phyloP scores from a whole-genome alignment of 2,888 invertebrate species.

The Lagria hirta region DNA sequence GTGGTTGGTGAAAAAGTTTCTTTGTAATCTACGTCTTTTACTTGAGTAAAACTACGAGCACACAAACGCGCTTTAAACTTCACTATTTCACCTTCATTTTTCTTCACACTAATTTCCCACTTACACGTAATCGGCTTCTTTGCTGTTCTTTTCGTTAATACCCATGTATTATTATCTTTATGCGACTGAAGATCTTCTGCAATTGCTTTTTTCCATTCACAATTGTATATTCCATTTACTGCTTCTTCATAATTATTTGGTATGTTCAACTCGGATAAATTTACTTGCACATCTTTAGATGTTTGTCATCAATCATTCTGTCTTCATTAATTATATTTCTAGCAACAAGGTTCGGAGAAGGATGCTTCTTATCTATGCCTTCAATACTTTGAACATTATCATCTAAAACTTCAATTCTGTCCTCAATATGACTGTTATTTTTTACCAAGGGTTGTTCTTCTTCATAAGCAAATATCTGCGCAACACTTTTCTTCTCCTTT shows the following conservation, averaged over 20 bases:
- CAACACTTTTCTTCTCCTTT: not conserved
- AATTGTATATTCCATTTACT: not conserved
- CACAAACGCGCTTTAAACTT: constrained; percentile 1
- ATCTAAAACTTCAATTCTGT: not conserved
- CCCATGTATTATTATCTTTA: too few relatives aligned
- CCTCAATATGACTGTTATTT: not conserved
- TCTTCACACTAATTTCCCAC: not conserved
- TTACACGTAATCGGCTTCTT: not conserved
- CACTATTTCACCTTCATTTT: not conserved
- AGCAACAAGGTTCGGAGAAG: not conserved
- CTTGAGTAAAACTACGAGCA: constrained; percentile 10
- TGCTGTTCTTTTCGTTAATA: not conserved
- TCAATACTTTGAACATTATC: not conserved
- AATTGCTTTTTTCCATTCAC: not conserved
- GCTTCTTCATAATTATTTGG: constrained; percentile 1
- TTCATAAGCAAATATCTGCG: not conserved
- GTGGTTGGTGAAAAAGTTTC: too few relatives aligned
- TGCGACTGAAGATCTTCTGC: not conserved
- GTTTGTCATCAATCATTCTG: not conserved
- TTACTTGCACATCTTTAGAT: not conserved
- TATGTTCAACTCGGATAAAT: not conserved
- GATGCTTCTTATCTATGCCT: not conserved
- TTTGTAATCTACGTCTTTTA: too few relatives aligned
- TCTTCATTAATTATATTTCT: too few relatives aligned
- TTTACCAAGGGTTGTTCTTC: not conserved